A percentile compares a stretch with the other conserved stretches of the same genome.
phyloP scores from a whole-genome alignment of 2,113 vertebrate species.

The Alligator sinensis region DNA sequence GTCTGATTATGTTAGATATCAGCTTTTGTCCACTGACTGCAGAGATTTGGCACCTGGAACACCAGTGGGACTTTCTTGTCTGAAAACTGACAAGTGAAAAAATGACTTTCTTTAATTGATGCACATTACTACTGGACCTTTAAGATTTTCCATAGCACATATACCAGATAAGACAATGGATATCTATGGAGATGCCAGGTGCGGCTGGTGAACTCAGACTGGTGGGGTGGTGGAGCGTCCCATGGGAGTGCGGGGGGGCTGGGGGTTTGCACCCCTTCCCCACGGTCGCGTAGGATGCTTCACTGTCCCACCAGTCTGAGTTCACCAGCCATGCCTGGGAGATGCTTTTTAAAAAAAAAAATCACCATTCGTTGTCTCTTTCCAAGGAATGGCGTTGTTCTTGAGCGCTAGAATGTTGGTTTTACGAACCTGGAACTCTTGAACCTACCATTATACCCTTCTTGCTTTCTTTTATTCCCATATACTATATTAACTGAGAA shows the following conservation, averaged over 20 bases:
- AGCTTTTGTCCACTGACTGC: conserved; percentile 14
- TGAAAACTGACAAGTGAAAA: neutral
- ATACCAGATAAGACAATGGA: conserved; percentile 14
- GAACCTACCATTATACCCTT: neutral
- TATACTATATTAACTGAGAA: neutral
- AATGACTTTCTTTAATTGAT: neutral
- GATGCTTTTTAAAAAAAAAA: conserved; percentile 5
- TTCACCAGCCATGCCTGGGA: too few relatives aligned
- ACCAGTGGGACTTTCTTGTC: neutral
- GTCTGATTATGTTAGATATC: neutral
- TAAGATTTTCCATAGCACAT: neutral
- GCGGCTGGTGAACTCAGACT: too few relatives aligned
- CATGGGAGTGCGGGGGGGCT: too few relatives aligned
- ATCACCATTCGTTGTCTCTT: neutral
- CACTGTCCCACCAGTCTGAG: too few relatives aligned
- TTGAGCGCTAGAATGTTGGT: neutral
- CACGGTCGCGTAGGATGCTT: too few relatives aligned
- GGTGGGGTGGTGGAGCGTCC: too few relatives aligned
- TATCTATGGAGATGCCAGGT: neutral
- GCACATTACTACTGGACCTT: conserved; percentile 33
- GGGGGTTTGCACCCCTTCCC: too few relatives aligned
- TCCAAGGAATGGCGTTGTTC: neutral
- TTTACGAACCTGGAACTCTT: conserved; percentile 40
- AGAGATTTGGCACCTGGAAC: conserved; percentile 22
- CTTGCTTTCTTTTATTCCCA: neutral